These are phyloP conservation scores for Oceanites oceanicus DNA, from an alignment of 2,113 vertebrate species.

Conservation along the genomic window DNA sequence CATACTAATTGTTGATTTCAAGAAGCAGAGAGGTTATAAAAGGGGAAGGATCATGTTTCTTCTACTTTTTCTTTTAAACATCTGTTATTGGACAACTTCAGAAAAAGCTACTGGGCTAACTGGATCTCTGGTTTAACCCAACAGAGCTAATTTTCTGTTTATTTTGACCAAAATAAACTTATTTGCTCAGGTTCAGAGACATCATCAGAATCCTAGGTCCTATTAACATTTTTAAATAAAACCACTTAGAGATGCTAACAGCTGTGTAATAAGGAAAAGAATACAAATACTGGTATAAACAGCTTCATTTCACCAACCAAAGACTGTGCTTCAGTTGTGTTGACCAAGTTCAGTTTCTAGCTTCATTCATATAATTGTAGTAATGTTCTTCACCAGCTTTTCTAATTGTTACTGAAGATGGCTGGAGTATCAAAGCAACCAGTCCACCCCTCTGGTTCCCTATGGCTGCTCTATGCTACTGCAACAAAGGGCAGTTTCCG, in stretches of 20 bases:
- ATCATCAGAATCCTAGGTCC: background rate
- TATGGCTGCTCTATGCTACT: background rate
- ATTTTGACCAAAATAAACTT: background rate
- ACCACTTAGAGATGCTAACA: background rate
- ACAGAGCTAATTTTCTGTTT: background rate
- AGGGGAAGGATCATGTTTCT: background rate
- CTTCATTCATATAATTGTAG: background rate
- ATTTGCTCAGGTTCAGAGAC: background rate
- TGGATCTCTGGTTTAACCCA: background rate
- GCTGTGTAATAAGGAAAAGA: background rate
- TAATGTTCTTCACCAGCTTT: background rate
- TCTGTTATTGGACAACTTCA: background rate
- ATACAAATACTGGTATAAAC: background rate
- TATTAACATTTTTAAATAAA: constrained; percentile 4
- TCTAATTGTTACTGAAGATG: background rate
- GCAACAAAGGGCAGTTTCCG: background rate
- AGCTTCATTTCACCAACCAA: background rate
- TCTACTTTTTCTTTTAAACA: background rate
- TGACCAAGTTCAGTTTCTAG: constrained; percentile 7
- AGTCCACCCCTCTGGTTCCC: background rate
- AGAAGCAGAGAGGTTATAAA: background rate
- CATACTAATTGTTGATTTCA: background rate
- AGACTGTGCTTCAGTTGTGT: background rate
- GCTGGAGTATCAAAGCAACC: background rate
- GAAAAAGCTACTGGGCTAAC: background rate